A percentile compares a stretch with the other conserved stretches of the same genome.
Conservation (phyloP, 2,113 vertebrate genomes). For the Solenodon paradoxus region DNA sequence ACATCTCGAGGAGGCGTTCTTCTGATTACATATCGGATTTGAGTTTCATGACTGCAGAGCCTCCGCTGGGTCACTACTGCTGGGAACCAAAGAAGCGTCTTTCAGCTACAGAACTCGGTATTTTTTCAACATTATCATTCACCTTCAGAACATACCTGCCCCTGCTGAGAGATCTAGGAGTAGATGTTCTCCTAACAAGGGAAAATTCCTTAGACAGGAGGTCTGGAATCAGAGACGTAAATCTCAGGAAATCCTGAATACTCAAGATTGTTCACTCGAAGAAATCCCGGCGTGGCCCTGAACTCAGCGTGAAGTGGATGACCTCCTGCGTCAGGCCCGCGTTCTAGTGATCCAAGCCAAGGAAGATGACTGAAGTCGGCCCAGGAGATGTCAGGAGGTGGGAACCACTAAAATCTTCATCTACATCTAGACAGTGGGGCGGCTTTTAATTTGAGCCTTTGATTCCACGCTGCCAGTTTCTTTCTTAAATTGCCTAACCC, state of each 20-base stretch:
- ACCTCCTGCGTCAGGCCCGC: no score
- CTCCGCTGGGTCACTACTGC: constrained; percentile 26
- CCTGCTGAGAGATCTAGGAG: neutral
- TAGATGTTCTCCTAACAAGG: neutral
- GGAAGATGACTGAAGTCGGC: neutral
- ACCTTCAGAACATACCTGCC: constrained; percentile 29
- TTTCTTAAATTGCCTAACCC: constrained; percentile 10
- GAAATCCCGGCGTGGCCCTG: constrained; percentile 34
- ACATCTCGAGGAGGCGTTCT: neutral
- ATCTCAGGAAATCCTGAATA: constrained; percentile 53
- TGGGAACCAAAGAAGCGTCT: constrained; percentile 19
- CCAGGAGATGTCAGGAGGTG: neutral
- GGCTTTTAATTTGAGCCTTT: constrained; percentile 2
- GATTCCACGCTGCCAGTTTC: neutral
- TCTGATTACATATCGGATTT: constrained; percentile 48
- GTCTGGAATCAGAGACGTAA: constrained; percentile 15
- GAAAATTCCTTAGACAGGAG: neutral
- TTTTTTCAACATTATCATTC: constrained; percentile 49
- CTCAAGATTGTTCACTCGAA: constrained; percentile 44
- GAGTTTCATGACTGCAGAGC: constrained; percentile 48
- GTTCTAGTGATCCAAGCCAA: no score
- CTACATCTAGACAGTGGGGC: neutral
- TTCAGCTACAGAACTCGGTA: constrained; percentile 52
- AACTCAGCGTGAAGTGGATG: constrained; percentile 31
- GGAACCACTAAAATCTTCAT: neutral